Base-by-base conservation (phyloP, 2,888 invertebrate genomes). In the Pseudococcus jackbeardsleyi region DNA sequence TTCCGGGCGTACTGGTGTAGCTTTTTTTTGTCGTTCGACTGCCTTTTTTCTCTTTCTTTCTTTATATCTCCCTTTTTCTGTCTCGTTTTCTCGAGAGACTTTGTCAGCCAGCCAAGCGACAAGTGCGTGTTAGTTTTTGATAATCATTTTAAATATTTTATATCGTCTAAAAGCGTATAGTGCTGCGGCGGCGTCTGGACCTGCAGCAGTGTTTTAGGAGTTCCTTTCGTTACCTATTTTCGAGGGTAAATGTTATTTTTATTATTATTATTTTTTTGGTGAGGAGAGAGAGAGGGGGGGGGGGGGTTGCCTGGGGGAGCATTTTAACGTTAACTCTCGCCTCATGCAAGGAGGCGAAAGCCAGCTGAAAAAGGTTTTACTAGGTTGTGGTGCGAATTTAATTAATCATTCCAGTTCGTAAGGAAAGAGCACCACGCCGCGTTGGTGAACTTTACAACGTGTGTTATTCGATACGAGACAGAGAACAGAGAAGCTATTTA, bases 1-100 rank as follows among this genome's bases (percentile, higher is more conserved):
- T 54, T n/a, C 5, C 6, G 15, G 7, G n/a, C n/a, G 6, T 8
- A n/a, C n/a, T n/a, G n/a, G 54, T 54, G 54, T 17, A n/a, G 54
- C n/a, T 54, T 54, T 54, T 54, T 54, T 54, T 54, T 54, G 54
- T 54, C n/a, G n/a, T 54, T 54, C n/a, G 54, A 54, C 54, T 54
- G n/a, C n/a, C 6, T 54, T 54, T n/a, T 54, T 54, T n/a, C n/a
- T n/a, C n/a, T n/a, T n/a, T n/a, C n/a, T n/a, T n/a, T n/a, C n/a
- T 8, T n/a, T n/a, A 54, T 4, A 0, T 50, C 48, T 50, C 12
- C n/a, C n/a, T 54, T 0, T 17, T n/a, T 54, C n/a, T 54, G 12
- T 12, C 8, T 50, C 6, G 46, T 15, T 11, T 11, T 15, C 12
- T 50, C 54, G 17, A 54, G 54, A 54, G n/a, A n/a, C n/a, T 54